Percentiles rank a stretch among this genome's conserved stretches.
Evolutionary conservation across 2,888 invertebrate species (phyloP).

Genomic region (Dinocampus coccinellae): DNA sequence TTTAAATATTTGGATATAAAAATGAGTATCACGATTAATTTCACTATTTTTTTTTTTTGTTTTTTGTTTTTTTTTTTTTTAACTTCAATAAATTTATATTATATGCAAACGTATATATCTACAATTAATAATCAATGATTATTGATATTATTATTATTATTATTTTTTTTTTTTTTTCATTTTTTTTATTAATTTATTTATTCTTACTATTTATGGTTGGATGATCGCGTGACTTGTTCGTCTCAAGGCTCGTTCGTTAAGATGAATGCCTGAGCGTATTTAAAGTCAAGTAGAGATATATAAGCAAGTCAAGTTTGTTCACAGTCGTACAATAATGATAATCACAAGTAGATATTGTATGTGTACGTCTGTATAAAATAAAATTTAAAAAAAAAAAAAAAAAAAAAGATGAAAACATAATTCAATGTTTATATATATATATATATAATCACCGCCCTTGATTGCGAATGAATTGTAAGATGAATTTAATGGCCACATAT

Average conservation of each 20-base stretch:
- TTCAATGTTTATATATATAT: too few relatives aligned
- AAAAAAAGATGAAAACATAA: not conserved
- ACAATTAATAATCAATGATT: not conserved
- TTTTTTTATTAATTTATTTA: not conserved
- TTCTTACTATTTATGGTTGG: not conserved
- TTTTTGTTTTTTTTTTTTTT: too few relatives aligned
- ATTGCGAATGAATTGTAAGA: not conserved
- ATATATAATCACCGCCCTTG: slow-evolving; percentile 13
- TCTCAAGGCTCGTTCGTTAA: slow-evolving; percentile 11
- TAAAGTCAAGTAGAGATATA: not conserved
- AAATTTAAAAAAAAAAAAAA: not conserved
- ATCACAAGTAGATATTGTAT: not conserved
- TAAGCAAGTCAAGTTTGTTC: not conserved
- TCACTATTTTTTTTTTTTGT: too few relatives aligned
- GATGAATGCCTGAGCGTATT: slow-evolving; percentile 2
- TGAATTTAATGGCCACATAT: not conserved
- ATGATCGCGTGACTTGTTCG: slow-evolving; percentile 25
- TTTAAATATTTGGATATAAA: too few relatives aligned
- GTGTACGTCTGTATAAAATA: not conserved
- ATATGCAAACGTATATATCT: not conserved
- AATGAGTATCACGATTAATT: not conserved
- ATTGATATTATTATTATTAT: not conserved
- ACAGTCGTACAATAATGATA: slow-evolving; percentile 1
- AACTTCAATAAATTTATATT: too few relatives aligned
- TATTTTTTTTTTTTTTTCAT: not conserved